These are phyloP conservation scores for Apodemus speciosus DNA, from an alignment of 2,113 vertebrate species.

Conservation along the genomic window DNA sequence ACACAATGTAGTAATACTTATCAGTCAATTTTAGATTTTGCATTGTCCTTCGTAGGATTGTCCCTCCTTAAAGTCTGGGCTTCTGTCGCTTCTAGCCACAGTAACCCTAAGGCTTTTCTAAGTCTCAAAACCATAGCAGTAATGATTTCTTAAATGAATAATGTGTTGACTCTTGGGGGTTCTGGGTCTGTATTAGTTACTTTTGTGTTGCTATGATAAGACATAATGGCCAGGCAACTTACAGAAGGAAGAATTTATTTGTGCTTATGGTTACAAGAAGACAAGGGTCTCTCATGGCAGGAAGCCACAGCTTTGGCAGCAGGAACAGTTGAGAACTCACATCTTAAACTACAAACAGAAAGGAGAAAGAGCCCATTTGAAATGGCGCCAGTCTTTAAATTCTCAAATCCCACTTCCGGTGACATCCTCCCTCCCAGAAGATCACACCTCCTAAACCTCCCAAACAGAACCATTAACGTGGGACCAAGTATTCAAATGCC, in stretches of 20 bases:
- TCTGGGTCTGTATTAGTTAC: neutral
- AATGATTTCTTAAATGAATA: conserved; percentile 9
- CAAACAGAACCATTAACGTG: neutral
- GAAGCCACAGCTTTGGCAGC: neutral
- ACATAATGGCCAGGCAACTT: neutral
- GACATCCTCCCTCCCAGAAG: neutral
- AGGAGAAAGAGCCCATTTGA: neutral
- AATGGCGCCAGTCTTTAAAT: neutral
- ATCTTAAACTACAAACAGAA: neutral
- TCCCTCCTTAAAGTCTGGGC: neutral
- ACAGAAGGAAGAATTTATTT: neutral
- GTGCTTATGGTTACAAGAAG: neutral
- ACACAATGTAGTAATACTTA: neutral
- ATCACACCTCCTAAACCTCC: neutral
- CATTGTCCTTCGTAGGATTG: neutral
- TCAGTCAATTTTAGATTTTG: neutral
- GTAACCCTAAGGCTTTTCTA: neutral
- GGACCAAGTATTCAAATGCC: neutral
- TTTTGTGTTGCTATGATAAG: neutral
- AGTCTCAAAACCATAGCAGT: neutral
- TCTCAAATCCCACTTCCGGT: neutral
- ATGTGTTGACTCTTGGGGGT: neutral
- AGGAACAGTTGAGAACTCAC: neutral
- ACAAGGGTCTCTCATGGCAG: neutral
- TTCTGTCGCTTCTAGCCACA: neutral